Evolutionary conservation across 2,797 vertebrate genomes (phyloP), one percentile per base, ranked within the genome.

Genomic region (Leptoclinus maculatus): DNA sequence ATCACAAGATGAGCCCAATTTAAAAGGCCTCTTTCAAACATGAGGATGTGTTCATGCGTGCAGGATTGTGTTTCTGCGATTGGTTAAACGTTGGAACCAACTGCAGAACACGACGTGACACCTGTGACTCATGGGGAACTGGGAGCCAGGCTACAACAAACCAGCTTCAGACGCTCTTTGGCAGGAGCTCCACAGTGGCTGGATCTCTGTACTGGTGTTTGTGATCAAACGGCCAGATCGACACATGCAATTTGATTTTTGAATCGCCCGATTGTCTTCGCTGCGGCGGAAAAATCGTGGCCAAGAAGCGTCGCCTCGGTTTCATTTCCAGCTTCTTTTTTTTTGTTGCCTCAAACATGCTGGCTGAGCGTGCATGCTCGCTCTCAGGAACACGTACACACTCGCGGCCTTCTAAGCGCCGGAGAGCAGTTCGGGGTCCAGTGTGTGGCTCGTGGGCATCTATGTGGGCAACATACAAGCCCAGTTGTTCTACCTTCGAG

Each of bases 381-480:
- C 19, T 70, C 74, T 84, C 83, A 87, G 73, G 49, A 51, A 81
- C 79, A 72, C 64, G 11, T 67, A 10, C 66, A 78, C 66, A 29
- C 36, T 9, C 39, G 11, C 65, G 13, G 62, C 41, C 34, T 36
- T 36, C 64, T 19, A 3, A 51, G n/a, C 1, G 36, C 36, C 2
- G 10, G 36, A 10, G 36, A 38, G 36, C 10, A 38, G 36, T 11
- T 11, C 2, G 8, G 34, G 34, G 34, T 36, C 9, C 7, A 10
- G 49, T 3, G 43, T 45, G 49, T 5, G 66, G 51, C 25, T 66
- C 21, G 0, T 3, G 63, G 63, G 66, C 66, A 71, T 73, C 47
- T 36, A 57, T 34, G 64, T 16, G 66, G 66, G 36, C 60, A 29
- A n/a, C 56, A 47, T 25, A 1, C 34, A 2, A 19, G 36, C 8